phyloP scores from a whole-genome alignment of 2,888 invertebrate genomes.

The Druceiella hillmani region DNA sequence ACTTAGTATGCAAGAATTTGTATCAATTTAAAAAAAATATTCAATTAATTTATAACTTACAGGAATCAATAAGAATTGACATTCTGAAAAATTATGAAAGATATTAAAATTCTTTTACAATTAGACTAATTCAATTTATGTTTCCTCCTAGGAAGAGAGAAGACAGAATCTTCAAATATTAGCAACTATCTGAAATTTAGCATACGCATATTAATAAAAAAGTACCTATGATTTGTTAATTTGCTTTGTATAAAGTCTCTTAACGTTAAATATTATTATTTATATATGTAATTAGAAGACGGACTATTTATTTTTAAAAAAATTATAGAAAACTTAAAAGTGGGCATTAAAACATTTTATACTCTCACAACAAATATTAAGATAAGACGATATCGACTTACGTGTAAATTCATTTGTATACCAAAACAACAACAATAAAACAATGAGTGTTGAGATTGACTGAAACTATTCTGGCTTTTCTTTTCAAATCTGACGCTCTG shows the following conservation, averaged over 20 bases:
- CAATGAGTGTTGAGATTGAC: slow-evolving; percentile 55
- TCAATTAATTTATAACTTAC: too few relatives aligned
- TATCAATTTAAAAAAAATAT: too few relatives aligned
- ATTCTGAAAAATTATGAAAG: too few relatives aligned
- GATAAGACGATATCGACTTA: slow-evolving; percentile 20
- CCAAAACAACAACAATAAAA: slow-evolving; percentile 51
- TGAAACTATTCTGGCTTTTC: too few relatives aligned
- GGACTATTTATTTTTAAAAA: slow-evolving; percentile 44
- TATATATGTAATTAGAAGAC: slow-evolving; percentile 43
- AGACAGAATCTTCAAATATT: too few relatives aligned
- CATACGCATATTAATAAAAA: slow-evolving; percentile 6
- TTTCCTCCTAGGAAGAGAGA: too few relatives aligned
- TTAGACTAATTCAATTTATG: too few relatives aligned
- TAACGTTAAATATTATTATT: slow-evolving; percentile 40
- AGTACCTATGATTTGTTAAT: slow-evolving; percentile 21
- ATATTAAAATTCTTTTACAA: too few relatives aligned
- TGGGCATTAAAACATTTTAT: slow-evolving; percentile 35
- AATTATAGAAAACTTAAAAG: slow-evolving; percentile 33
- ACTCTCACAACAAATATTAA: slow-evolving; percentile 55
- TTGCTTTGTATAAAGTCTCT: slow-evolving; percentile 44
- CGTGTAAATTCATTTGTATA: slow-evolving; percentile 31
- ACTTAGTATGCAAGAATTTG: too few relatives aligned
- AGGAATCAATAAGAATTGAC: too few relatives aligned
- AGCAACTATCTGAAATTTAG: slow-evolving; percentile 7
- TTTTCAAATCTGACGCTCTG: too few relatives aligned